These are phyloP conservation scores for Lepidotrigona ventralis DNA, from an alignment of 1,140 invertebrate species.

Conservation along the genomic window DNA sequence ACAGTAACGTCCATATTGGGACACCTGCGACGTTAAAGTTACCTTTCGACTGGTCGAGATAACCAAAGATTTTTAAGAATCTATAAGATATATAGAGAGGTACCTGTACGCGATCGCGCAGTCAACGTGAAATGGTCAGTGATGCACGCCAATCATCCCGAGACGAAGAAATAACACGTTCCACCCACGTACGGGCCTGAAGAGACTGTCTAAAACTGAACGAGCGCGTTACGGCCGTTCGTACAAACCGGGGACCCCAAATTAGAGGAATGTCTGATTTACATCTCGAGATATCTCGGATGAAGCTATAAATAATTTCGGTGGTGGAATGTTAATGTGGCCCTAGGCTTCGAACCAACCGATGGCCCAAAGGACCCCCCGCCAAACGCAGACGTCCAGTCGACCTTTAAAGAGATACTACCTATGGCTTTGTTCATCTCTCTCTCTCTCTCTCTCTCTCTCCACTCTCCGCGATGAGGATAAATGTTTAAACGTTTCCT, in stretches of 20 bases:
- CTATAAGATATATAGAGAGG: conserved; percentile 24
- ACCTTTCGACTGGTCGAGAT: not conserved
- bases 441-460: not conserved
- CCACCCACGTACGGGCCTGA: conserved; percentile 43
- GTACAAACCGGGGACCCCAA: conserved; percentile 59
- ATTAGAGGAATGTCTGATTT: conserved; percentile 77
- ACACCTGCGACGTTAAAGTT: not conserved
- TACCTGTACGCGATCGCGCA: not conserved
- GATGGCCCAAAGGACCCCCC: conserved; percentile 62
- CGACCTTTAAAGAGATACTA: conserved; percentile 63
- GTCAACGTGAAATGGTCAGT: conserved; percentile 22
- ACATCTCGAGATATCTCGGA: conserved; percentile 74
- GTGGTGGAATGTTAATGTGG: conserved; percentile 76
- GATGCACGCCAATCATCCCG: conserved; percentile 34
- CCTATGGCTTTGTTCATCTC: conserved; percentile 10
- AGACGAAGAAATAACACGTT: conserved; percentile 47
- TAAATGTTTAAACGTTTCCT: conserved; percentile 18
- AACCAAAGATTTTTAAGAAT: not conserved
- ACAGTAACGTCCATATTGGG: conserved; percentile 10
- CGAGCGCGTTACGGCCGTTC: conserved; percentile 14
- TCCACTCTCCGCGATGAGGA: conserved; percentile 3
- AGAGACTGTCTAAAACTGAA: conserved; percentile 50
- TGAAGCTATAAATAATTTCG: conserved; percentile 78
- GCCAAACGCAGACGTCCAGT: conserved; percentile 59
- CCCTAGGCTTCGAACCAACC: conserved; percentile 66